A percentile compares a stretch with the other conserved stretches of the same genome.
phyloP scores from a whole-genome alignment of 37 sponge, comb jelly and placozoan genomes.

The Geodia barretti region DNA sequence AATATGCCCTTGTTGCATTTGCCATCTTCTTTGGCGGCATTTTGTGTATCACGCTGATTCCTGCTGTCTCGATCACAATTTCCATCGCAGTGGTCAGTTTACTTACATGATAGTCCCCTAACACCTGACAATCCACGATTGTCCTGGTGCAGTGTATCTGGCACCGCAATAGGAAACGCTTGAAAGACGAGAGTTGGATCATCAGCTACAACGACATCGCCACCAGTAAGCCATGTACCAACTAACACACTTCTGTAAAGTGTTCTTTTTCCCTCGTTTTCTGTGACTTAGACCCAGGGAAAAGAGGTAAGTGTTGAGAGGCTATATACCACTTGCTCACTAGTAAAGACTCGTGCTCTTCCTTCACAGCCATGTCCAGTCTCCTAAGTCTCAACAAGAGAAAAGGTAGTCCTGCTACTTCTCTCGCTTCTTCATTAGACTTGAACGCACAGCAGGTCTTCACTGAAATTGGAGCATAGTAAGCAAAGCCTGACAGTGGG shows the following conservation, averaged over 20 bases:
- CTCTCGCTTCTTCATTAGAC: neutral
- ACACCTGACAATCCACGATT: no score
- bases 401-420: constrained; percentile 5
- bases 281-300: neutral
- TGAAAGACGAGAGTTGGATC: constrained; percentile 92
- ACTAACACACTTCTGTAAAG: neutral
- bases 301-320: neutral
- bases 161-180: constrained; percentile 63
- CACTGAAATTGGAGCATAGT: constrained; percentile 75
- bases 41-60: no score
- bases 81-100: no score
- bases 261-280: no score
- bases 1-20: no score
- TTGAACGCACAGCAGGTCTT: constrained; percentile 46
- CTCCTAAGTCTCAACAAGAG: neutral
- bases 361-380: neutral
- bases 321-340: no score
- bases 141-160: constrained; percentile 74
- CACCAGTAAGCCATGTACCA: neutral
- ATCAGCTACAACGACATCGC: constrained; percentile 57
- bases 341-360: no score
- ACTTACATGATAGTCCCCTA: no score
- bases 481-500: no score
- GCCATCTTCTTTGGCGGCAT: no score
- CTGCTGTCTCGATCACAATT: no score